Evolutionary conservation across 2,888 invertebrate species (phyloP).

Genomic region (Cryptocephalus moraei): DNA sequence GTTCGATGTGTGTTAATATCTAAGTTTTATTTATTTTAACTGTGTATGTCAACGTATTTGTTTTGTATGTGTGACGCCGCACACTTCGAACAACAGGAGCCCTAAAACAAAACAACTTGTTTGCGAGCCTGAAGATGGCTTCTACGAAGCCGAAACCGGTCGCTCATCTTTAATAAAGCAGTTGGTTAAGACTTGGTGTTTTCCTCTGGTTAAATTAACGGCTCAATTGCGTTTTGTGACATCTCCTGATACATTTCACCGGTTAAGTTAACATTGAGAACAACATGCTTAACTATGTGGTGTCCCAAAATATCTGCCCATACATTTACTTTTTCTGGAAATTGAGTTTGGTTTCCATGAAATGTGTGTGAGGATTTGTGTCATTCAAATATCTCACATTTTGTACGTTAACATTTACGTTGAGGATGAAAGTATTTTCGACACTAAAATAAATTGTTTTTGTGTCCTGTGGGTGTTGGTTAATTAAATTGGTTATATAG

Average conservation of each 20-base stretch:
- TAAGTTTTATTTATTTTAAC: too few relatives aligned
- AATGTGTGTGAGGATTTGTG: slow-evolving; percentile 3
- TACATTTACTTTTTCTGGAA: slow-evolving; percentile 5
- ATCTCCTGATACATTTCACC: slow-evolving; percentile 5
- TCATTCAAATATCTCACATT: slow-evolving; percentile 3
- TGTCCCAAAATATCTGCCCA: slow-evolving; percentile 4
- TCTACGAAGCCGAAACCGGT: too few relatives aligned
- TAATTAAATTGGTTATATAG: background rate
- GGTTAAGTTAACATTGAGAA: slow-evolving; percentile 2
- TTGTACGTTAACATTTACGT: slow-evolving; percentile 1
- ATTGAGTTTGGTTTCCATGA: slow-evolving; percentile 2
- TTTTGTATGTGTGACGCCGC: too few relatives aligned
- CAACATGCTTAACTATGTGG: slow-evolving; percentile 3
- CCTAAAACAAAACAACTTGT: too few relatives aligned
- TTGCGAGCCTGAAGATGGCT: too few relatives aligned
- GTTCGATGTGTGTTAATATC: too few relatives aligned
- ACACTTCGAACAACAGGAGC: too few relatives aligned
- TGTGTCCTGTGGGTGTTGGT: background rate
- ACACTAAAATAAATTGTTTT: slow-evolving; percentile 4
- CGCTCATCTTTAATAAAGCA: too few relatives aligned
- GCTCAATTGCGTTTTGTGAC: slow-evolving; percentile 1
- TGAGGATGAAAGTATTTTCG: slow-evolving; percentile 3
- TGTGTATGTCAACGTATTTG: too few relatives aligned
- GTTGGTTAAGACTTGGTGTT: too few relatives aligned
- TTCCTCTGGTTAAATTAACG: too few relatives aligned